A percentile compares a stretch with the other conserved stretches of the same genome.
Evolutionary conservation across 2,888 invertebrate species (phyloP).

Genomic region (Xylota sylvarum): DNA sequence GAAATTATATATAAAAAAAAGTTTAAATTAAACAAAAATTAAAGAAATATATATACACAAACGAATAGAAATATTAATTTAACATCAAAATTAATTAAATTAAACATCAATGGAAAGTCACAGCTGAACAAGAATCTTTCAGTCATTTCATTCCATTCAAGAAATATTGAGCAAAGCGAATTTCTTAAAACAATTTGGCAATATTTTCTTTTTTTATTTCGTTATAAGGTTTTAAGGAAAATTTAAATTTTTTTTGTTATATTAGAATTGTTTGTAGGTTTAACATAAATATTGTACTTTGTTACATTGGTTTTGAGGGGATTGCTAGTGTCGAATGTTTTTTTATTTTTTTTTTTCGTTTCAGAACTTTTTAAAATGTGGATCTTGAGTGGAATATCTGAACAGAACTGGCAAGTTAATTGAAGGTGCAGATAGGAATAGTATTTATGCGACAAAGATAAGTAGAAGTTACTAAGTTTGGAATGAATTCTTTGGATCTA

Average conservation of each 20-base stretch:
- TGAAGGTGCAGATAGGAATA: too few relatives aligned
- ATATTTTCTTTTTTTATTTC: slow-evolving; percentile 2
- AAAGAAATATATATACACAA: slow-evolving; percentile 37
- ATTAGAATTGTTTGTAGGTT: not conserved
- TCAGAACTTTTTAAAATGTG: too few relatives aligned
- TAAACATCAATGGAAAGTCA: slow-evolving; percentile 47
- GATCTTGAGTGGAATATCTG: too few relatives aligned
- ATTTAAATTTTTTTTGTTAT: not conserved
- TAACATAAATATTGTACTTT: not conserved
- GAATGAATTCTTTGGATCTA: too few relatives aligned
- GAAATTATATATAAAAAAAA: slow-evolving; percentile 23
- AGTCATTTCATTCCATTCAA: slow-evolving; percentile 55
- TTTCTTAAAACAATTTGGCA: slow-evolving; percentile 45
- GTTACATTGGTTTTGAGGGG: not conserved
- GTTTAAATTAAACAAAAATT: slow-evolving; percentile 30
- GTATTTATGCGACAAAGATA: too few relatives aligned
- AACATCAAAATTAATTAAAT: slow-evolving; percentile 20
- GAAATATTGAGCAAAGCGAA: slow-evolving; percentile 57
- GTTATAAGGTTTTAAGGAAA: not conserved
- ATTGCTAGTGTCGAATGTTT: slow-evolving; percentile 3
- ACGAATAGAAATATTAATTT: slow-evolving; percentile 17
- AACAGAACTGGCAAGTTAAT: too few relatives aligned
- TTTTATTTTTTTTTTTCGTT: not conserved
- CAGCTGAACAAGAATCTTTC: slow-evolving; percentile 51
- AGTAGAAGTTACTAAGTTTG: too few relatives aligned